Conservation (phyloP, 2,113 vertebrate genomes). For the Aspidoscelis tigris region DNA sequence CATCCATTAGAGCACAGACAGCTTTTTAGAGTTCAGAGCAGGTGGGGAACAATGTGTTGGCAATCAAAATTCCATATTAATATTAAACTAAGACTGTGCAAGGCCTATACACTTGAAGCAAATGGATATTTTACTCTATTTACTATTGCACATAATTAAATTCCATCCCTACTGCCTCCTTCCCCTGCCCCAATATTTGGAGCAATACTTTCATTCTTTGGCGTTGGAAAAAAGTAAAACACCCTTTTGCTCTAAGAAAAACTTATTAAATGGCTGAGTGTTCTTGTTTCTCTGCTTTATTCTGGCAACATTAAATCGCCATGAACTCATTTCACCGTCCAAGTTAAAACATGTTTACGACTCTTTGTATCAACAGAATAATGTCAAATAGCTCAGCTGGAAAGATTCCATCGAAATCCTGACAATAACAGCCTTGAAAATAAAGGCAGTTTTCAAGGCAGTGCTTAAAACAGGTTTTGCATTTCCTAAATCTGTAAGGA, state of each 20-base stretch:
- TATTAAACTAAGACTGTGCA: constrained; percentile 18
- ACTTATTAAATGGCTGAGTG: not conserved
- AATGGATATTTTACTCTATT: not conserved
- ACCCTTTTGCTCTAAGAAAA: accelerated
- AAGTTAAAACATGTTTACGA: constrained; percentile 9
- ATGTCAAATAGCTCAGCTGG: not conserved
- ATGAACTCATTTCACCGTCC: not conserved
- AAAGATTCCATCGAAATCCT: not conserved
- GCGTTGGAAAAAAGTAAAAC: not conserved
- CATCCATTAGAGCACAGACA: not conserved
- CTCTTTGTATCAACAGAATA: not conserved
- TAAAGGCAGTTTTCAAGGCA: not conserved
- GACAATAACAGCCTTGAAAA: not conserved
- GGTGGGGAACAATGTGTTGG: constrained; percentile 13
- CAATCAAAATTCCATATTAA: accelerated
- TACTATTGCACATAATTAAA: not conserved
- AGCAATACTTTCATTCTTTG: not conserved
- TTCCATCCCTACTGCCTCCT: too few relatives aligned
- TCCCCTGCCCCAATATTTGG: not conserved
- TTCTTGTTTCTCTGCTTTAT: not conserved
- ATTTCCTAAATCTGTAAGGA: not conserved
- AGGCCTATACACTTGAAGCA: accelerated
- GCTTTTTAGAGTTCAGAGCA: constrained; percentile 33
- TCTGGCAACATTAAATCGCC: not conserved
- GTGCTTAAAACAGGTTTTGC: not conserved